A percentile compares a stretch with the other conserved stretches of the same genome.
phyloP scores from a whole-genome alignment of 2,113 vertebrate species.

The Aegypius monachus region DNA sequence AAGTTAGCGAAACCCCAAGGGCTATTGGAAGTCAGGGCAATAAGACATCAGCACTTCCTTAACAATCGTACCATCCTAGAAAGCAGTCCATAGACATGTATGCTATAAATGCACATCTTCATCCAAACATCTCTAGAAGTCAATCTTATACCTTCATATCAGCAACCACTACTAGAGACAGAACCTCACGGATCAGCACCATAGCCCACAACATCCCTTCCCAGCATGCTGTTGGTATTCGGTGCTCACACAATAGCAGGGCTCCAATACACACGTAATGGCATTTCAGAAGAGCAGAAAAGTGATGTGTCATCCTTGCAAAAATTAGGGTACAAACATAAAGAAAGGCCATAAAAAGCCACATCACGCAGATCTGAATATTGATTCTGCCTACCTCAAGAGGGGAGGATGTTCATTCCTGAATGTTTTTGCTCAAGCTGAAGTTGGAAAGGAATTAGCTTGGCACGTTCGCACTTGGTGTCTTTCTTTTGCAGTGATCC shows the following conservation, averaged over 20 bases:
- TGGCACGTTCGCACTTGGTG: conserved; percentile 23
- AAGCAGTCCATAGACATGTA: not conserved
- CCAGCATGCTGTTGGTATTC: not conserved
- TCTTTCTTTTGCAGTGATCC: conserved; percentile 62
- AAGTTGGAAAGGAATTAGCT: conserved; percentile 17
- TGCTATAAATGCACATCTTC: not conserved
- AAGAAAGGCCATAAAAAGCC: not conserved
- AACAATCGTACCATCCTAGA: not conserved
- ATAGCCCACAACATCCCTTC: not conserved
- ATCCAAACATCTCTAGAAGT: not conserved
- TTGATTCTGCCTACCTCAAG: not conserved
- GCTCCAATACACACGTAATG: not conserved
- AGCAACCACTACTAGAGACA: not conserved
- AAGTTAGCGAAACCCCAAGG: not conserved
- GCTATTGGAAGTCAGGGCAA: not conserved
- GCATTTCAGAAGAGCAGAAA: not conserved
- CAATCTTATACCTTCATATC: not conserved
- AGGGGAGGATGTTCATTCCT: not conserved
- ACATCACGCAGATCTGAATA: not conserved
- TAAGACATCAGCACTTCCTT: not conserved
- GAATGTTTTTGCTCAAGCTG: not conserved
- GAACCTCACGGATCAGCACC: not conserved
- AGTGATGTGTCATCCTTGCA: not conserved
- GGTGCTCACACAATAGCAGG: not conserved
- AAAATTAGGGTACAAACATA: not conserved